Conservation (phyloP, 2,888 invertebrate genomes). For the Cosmorhoe ocellata region DNA sequence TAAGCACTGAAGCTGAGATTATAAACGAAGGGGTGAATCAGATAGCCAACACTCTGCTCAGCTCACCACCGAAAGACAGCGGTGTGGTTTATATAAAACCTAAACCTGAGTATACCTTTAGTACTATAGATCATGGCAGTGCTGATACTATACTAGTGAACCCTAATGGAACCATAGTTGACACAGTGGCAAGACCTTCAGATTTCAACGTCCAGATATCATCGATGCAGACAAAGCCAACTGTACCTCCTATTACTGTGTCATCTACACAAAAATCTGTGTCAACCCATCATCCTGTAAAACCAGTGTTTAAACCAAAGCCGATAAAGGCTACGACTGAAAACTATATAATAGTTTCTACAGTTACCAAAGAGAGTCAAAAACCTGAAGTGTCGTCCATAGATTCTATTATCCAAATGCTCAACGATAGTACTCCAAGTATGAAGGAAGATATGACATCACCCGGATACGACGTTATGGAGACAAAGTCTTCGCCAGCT, state of each 20-base stretch:
- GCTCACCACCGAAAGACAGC: conserved; percentile 68
- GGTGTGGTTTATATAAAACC: conserved; percentile 58
- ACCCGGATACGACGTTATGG: conserved; percentile 55
- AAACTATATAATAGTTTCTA: conserved; percentile 81
- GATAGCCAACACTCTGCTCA: conserved; percentile 78
- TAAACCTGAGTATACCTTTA: conserved; percentile 73
- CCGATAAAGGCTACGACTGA: conserved; percentile 67
- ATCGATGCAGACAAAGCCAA: conserved; percentile 76
- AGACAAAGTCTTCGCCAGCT: conserved; percentile 69
- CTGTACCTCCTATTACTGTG: conserved; percentile 55
- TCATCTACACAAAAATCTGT: conserved; percentile 58
- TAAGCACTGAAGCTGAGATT: conserved; percentile 74
- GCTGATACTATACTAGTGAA: conserved; percentile 85
- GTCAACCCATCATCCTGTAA: conserved; percentile 71
- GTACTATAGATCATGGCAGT: conserved; percentile 82
- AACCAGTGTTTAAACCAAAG: conserved; percentile 82
- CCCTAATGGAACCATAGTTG: conserved; percentile 79
- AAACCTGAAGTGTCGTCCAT: conserved; percentile 72
- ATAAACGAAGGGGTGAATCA: conserved; percentile 82
- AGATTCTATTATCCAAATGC: conserved; percentile 84
- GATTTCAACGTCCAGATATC: conserved; percentile 78
- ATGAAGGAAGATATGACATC: conserved; percentile 64
- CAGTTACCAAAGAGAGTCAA: conserved; percentile 75
- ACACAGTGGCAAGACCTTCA: conserved; percentile 74
- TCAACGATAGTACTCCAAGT: conserved; percentile 79